phyloP scores from a whole-genome alignment of 2,113 vertebrate species.

The Hemiscyllium ocellatum region DNA sequence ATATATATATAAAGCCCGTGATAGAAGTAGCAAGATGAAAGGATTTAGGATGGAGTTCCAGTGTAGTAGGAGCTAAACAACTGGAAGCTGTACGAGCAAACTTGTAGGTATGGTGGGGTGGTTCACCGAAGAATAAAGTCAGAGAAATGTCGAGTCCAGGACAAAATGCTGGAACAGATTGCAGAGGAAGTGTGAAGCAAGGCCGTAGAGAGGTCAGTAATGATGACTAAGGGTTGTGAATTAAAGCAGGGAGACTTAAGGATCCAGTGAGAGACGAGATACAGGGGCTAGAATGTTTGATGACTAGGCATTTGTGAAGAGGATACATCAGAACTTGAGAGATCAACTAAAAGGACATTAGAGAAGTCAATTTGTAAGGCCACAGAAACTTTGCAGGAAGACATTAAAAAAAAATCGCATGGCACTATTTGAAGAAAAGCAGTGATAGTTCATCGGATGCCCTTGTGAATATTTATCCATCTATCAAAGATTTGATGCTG shows the following conservation, averaged over 20 bases:
- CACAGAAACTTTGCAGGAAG: background rate
- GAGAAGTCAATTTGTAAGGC: background rate
- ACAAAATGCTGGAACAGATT: background rate
- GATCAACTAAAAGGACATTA: background rate
- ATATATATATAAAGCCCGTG: background rate
- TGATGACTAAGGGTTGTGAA: background rate
- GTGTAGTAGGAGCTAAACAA: background rate
- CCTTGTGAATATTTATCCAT: background rate
- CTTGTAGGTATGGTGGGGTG: background rate
- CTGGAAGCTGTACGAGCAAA: background rate
- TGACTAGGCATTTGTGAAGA: background rate
- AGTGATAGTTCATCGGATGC: background rate
- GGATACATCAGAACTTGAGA: background rate
- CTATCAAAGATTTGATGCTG: background rate
- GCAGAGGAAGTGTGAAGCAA: background rate
- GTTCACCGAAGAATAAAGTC: background rate
- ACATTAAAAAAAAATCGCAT: background rate
- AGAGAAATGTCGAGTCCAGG: background rate
- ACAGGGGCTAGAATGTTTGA: background rate
- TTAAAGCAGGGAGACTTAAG: background rate
- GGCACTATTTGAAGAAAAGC: background rate
- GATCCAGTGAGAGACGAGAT: background rate
- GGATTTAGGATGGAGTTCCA: background rate
- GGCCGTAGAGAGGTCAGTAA: background rate
- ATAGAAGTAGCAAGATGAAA: background rate